A percentile compares a stretch with the other conserved stretches of the same genome.
phyloP scores from a whole-genome alignment of 2,888 invertebrate genomes.

The Nomada ferruginata region DNA sequence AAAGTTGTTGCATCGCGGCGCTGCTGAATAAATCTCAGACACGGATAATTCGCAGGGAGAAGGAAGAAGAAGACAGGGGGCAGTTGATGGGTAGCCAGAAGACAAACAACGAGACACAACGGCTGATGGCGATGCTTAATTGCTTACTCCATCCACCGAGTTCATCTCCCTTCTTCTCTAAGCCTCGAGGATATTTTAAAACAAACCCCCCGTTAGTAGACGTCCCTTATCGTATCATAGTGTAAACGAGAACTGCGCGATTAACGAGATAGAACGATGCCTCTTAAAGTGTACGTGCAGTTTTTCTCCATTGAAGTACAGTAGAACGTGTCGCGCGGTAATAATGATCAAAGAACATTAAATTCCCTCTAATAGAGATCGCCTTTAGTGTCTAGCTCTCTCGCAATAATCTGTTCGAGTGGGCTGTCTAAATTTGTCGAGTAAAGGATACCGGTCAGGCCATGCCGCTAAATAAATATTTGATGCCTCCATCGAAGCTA shows the following conservation, averaged over 20 bases:
- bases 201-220: conserved; percentile 69
- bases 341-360: conserved; percentile 23
- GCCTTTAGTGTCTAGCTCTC: conserved; percentile 24
- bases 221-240: conserved; percentile 76
- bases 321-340: neutral
- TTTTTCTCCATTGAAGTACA: neutral
- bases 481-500: conserved; percentile 55
- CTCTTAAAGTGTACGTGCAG: neutral
- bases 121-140: conserved; percentile 80
- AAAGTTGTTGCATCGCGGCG: conserved; percentile 70
- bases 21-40: conserved; percentile 77
- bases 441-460: conserved; percentile 52
- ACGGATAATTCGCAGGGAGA: conserved; percentile 68
- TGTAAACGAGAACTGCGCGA: conserved; percentile 70
- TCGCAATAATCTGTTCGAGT: conserved; percentile 51
- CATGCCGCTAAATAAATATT: conserved; percentile 59
- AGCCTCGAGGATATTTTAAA: conserved; percentile 76
- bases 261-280: conserved; percentile 55
- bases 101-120: conserved; percentile 81
- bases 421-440: conserved; percentile 55
- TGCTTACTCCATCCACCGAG: conserved; percentile 73
- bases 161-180: conserved; percentile 46
- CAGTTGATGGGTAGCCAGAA: conserved; percentile 80
- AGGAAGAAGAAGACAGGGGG: conserved; percentile 67
- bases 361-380: conserved; percentile 49